Evolutionary conservation across 2,888 invertebrate genomes (phyloP).

Genomic region (Pilophorus perplexus): DNA sequence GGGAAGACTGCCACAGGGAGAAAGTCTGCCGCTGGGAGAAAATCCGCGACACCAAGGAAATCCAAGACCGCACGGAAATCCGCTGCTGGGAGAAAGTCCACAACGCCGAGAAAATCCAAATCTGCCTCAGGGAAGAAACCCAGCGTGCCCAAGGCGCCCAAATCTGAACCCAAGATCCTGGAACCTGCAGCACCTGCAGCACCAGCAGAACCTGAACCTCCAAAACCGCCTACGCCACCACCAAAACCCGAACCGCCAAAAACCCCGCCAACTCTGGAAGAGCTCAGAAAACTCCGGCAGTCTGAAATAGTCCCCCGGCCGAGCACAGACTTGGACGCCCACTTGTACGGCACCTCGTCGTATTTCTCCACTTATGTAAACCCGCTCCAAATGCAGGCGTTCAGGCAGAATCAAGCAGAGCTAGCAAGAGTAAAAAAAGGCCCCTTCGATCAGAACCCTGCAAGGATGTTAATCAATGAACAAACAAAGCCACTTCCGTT

Average conservation of each 20-base stretch:
- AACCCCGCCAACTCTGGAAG: constrained; percentile 6
- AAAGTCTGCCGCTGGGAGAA: constrained; percentile 5
- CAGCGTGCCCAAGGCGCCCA: not conserved
- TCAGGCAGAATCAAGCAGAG: not conserved
- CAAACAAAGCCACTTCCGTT: not conserved
- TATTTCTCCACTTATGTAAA: constrained; percentile 20
- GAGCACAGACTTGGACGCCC: constrained; percentile 16
- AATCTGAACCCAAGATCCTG: not conserved
- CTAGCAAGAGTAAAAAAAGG: constrained; percentile 5
- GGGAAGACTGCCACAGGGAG: constrained; percentile 15
- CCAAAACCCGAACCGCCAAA: constrained; percentile 7
- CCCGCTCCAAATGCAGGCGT: constrained; percentile 22
- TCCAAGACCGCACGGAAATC: constrained; percentile 16
- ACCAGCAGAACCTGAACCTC: not conserved
- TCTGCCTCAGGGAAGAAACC: constrained; percentile 4
- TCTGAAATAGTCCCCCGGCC: constrained; percentile 32
- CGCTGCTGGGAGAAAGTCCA: constrained; percentile 1
- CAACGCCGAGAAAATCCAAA: not conserved
- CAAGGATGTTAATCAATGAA: not conserved
- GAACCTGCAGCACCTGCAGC: not conserved
- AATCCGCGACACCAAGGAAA: not conserved
- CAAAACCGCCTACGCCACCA: not conserved
- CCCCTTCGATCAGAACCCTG: constrained; percentile 12
- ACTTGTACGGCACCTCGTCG: not conserved
- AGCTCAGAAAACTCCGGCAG: not conserved